Evolutionary conservation across 92 coral and sea anemone genomes (phyloP).

Genomic region (Palythoa caribaeorum): DNA sequence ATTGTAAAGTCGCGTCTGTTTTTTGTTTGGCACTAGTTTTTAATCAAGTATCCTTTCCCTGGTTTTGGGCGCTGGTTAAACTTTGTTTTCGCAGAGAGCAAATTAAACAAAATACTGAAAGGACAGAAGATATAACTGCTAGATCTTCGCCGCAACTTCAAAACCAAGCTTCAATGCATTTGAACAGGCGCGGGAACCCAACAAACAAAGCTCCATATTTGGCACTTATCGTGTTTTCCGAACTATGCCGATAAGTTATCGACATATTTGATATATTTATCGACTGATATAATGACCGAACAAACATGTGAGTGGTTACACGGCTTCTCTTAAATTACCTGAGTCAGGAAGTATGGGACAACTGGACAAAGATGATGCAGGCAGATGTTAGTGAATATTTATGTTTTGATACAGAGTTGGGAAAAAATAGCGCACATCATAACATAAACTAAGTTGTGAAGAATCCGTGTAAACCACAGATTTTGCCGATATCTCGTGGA

Average conservation of each 20-base stretch:
- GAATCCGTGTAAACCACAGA: background rate
- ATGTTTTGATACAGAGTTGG: background rate
- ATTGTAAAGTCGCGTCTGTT: conserved; percentile 9
- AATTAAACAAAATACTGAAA: too few relatives aligned
- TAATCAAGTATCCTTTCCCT: background rate
- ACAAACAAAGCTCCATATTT: background rate
- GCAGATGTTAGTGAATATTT: conserved; percentile 26
- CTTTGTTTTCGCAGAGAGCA: background rate
- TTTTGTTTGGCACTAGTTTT: background rate
- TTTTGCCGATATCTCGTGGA: background rate
- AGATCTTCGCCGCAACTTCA: background rate
- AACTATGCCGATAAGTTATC: conserved; percentile 6
- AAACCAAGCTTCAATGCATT: conserved; percentile 31
- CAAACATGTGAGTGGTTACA: conserved; percentile 33
- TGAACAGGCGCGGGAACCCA: conserved; percentile 70
- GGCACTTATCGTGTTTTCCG: conserved; percentile 3
- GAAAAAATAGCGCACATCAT: background rate
- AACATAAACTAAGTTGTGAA: conserved; percentile 23
- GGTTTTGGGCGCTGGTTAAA: background rate
- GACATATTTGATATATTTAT: background rate
- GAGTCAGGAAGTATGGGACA: conserved; percentile 42
- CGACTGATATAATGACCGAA: background rate
- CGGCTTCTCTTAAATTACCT: conserved; percentile 20
- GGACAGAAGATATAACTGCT: background rate
- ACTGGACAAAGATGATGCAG: conserved; percentile 27